phyloP scores from a whole-genome alignment of 2,797 vertebrate species.

The Graptemys geographica region DNA sequence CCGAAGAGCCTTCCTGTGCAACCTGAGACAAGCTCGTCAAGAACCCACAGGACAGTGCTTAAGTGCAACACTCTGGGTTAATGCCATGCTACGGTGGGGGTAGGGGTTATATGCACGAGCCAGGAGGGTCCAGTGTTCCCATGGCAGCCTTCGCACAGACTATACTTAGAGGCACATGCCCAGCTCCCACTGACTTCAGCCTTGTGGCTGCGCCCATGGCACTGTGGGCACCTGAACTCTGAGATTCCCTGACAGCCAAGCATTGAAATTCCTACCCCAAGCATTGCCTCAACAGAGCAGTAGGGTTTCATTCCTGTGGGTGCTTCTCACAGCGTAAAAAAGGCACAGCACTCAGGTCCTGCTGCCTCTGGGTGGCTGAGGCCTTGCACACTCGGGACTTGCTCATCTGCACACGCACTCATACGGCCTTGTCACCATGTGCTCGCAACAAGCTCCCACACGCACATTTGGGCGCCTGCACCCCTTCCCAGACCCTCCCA shows the following conservation, averaged over 20 bases:
- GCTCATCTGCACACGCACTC: background rate
- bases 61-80: background rate
- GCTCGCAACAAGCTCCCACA: background rate
- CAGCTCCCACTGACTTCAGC: background rate
- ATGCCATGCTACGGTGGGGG: background rate
- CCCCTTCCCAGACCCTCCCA: background rate
- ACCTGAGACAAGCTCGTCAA: background rate
- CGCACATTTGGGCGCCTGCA: background rate
- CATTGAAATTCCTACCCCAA: background rate
- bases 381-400: background rate
- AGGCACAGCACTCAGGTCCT: background rate
- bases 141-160: background rate
- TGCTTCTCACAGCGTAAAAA: background rate
- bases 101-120: background rate
- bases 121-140: background rate
- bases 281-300: background rate
- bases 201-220: background rate
- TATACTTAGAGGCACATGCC: background rate
- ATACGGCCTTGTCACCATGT: background rate
- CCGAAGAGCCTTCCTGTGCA: background rate
- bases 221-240: background rate
- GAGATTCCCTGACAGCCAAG: background rate
- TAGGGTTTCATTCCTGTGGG: background rate
- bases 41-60: background rate
- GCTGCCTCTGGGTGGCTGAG: background rate